These are phyloP conservation scores for Dasypus novemcinctus DNA, from an alignment of 2,113 vertebrate genomes.

Conservation along the genomic window DNA sequence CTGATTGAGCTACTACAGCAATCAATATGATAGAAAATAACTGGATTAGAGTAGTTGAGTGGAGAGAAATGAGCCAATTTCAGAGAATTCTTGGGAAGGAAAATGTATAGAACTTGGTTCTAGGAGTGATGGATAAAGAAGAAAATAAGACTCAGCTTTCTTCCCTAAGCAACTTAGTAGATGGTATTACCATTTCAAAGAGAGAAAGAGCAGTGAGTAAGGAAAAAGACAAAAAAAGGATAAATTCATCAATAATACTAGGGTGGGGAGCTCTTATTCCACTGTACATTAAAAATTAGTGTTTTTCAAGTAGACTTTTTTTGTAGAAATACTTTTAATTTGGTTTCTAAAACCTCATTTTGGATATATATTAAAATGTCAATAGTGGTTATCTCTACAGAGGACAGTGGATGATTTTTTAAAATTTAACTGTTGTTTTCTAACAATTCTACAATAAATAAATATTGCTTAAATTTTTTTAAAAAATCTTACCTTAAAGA, in stretches of 20 bases:
- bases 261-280: no score
- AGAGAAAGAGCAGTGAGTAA: not conserved
- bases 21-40: not conserved
- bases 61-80: not conserved
- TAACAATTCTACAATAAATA: not conserved
- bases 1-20: not conserved
- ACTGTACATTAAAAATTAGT: not conserved
- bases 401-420: not conserved
- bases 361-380: not conserved
- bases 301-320: not conserved
- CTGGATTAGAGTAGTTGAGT: not conserved
- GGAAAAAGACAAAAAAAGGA: not conserved
- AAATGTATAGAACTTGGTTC: not conserved
- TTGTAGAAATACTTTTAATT: not conserved
- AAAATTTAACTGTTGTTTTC: no score
- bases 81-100: not conserved
- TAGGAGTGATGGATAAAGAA: not conserved
- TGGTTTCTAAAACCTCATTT: not conserved
- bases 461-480: not conserved
- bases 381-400: not conserved
- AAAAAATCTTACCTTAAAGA: constrained; percentile 92
- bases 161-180: not conserved
- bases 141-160: not conserved
- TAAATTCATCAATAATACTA: not conserved
- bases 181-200: not conserved